phyloP scores from a whole-genome alignment of 2,888 invertebrate genomes.

The Rhagonycha fulva region DNA sequence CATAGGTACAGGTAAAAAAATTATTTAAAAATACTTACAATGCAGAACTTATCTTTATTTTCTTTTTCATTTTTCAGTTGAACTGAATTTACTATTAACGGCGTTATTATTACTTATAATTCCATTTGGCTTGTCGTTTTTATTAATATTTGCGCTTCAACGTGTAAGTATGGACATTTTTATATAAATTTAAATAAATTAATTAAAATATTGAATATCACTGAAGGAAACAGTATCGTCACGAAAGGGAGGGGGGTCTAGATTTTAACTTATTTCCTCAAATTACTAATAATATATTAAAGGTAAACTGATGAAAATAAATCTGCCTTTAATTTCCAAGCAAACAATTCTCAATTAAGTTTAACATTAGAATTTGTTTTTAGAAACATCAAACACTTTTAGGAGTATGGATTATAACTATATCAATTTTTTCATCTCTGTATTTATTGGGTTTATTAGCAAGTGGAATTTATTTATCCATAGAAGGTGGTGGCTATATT shows the following conservation, averaged over 20 bases:
- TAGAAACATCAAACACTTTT: conserved; percentile 4
- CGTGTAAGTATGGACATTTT: neutral
- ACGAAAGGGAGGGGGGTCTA: too few species aligned
- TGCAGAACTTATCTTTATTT: too few species aligned
- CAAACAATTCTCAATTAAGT: neutral
- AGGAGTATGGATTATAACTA: conserved; percentile 1
- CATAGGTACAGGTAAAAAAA: too few species aligned
- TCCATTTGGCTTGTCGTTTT: neutral
- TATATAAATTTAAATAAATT: neutral
- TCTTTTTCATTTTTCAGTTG: neutral
- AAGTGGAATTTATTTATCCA: conserved; percentile 9
- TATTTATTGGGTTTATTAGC: conserved; percentile 1
- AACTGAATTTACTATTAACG: neutral
- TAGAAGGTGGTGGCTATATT: neutral
- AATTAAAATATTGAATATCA: neutral
- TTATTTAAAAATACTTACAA: too few species aligned
- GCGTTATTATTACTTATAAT: neutral
- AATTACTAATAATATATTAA: too few species aligned
- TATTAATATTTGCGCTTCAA: neutral
- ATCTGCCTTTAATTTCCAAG: too few species aligned
- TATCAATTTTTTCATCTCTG: neutral
- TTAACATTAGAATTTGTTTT: neutral
- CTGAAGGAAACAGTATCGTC: neutral
- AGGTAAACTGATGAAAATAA: too few species aligned
- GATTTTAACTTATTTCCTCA: too few species aligned